Base-by-base conservation (phyloP, 2,888 invertebrate species). In the Spisula subtruncata region DNA sequence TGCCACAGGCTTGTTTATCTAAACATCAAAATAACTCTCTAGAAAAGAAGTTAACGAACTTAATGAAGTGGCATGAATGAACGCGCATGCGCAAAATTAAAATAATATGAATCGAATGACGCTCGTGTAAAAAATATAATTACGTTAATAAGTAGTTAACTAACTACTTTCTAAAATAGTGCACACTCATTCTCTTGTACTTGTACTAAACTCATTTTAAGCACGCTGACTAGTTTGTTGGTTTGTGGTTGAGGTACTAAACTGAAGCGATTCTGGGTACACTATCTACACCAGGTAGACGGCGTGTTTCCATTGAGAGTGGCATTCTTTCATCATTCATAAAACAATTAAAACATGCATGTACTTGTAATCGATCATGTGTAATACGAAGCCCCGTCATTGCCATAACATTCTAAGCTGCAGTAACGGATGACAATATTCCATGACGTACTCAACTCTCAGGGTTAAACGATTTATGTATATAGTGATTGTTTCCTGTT, bases 161-260 rank as follows among this genome's bases (percentile, higher is more conserved):
- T 16, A 75, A 35, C 16, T 35, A 18, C 35, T 6, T 32, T 75
- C 29, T 75, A 75, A 75, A 75, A 32, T 75, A 75, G 75, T 75
- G 18, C 29, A 71, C 18, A 5, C 20, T 5, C 29, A 32, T 1
- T 75, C 35, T 35, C 25, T 5, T 75, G 60, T 25, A 75, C 75
- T 75, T 75, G 35, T 75, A 75, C 32, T 18, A 35, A 75, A 75
- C 29, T 75, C 18, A 32, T 75, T 75, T 75, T 32, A 75, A 75
- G 75, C 35, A 16, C 20, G 71, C 32, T 71, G 71, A n/a, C n/a
- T 41, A 2, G 41, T 41, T 5, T 41, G 41, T 41, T 2, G 2
- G 32, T 75, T 75, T 75, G 75, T 35, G 75, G 18, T 18, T 35
- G 35, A 32, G 35, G 75, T 75, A 41, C 41, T 41, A 75, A 71